Evolutionary conservation across 2,113 vertebrate species (phyloP).

Genomic region (Brachionichthys hirsutus): DNA sequence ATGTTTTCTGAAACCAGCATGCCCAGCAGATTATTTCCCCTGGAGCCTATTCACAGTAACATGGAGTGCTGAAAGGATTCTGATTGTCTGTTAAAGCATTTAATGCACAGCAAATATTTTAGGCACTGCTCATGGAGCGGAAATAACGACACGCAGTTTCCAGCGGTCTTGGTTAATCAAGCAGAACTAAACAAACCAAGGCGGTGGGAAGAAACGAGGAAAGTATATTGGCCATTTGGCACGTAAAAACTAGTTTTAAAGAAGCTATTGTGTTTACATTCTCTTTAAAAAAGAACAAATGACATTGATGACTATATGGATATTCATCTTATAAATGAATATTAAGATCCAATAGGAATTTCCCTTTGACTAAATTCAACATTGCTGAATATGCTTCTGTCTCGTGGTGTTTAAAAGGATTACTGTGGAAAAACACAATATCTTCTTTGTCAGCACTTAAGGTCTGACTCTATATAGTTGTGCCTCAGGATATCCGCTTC

Average conservation of each 20-base stretch:
- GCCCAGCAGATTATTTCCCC: constrained; percentile 70
- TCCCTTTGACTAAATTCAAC: constrained; percentile 52
- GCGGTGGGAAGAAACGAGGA: constrained; percentile 48
- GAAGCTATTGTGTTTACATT: constrained; percentile 47
- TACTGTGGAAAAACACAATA: constrained; percentile 81
- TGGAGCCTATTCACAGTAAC: constrained; percentile 69
- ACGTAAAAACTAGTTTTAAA: constrained; percentile 45
- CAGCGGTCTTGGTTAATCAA: constrained; percentile 76
- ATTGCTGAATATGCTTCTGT: constrained; percentile 69
- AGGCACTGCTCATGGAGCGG: constrained; percentile 73
- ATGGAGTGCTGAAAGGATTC: constrained; percentile 74
- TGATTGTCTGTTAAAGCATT: constrained; percentile 78
- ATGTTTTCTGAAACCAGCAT: constrained; percentile 68
- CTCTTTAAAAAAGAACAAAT: constrained; percentile 2
- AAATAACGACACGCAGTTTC: constrained; percentile 74
- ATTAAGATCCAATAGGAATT: constrained; percentile 53
- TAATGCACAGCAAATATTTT: constrained; percentile 79
- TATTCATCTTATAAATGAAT: constrained; percentile 54
- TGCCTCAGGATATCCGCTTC: constrained; percentile 83
- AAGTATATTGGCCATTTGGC: constrained; percentile 34
- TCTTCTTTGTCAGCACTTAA: constrained; percentile 83
- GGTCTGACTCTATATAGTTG: constrained; percentile 78
- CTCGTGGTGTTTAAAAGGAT: constrained; percentile 72
- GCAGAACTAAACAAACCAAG: constrained; percentile 74
- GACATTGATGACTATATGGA: not conserved